Evolutionary conservation across 1,140 invertebrate genomes (phyloP).

Genomic region (Aphis gossypii): DNA sequence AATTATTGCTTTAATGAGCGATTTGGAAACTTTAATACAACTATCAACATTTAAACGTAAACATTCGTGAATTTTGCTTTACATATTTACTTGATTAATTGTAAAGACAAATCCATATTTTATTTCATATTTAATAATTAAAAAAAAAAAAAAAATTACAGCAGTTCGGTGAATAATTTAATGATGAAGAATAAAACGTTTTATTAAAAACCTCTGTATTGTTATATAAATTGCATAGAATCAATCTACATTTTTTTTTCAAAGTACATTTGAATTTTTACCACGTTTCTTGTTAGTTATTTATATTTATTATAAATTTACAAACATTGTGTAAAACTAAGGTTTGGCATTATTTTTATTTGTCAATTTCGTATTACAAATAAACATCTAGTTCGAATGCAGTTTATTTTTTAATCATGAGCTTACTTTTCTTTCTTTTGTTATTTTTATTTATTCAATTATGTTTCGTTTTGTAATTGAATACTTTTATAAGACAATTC

Average conservation of each 20-base stretch:
- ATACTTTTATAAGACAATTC: not conserved
- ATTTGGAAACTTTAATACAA: not conserved
- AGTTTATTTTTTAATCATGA: not conserved
- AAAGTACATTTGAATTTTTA: not conserved
- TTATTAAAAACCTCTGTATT: not conserved
- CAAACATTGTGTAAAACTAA: not conserved
- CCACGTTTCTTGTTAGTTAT: not conserved
- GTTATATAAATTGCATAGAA: not conserved
- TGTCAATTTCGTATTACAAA: not conserved
- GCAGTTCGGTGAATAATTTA: not conserved
- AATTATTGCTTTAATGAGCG: not conserved
- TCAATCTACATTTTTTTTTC: not conserved
- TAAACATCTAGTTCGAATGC: not conserved
- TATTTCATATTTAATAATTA: not conserved
- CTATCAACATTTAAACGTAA: not conserved
- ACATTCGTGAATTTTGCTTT: not conserved
- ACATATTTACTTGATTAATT: not conserved
- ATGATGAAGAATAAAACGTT: not conserved
- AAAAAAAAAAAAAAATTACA: not conserved
- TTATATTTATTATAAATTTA: not conserved
- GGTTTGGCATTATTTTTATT: not conserved
- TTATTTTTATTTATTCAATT: not conserved
- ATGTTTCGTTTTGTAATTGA: not conserved
- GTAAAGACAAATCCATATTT: not conserved
- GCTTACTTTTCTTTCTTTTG: not conserved